Evolutionary conservation across 2,888 invertebrate species (phyloP).

Genomic region (Halictus quadricinctus): DNA sequence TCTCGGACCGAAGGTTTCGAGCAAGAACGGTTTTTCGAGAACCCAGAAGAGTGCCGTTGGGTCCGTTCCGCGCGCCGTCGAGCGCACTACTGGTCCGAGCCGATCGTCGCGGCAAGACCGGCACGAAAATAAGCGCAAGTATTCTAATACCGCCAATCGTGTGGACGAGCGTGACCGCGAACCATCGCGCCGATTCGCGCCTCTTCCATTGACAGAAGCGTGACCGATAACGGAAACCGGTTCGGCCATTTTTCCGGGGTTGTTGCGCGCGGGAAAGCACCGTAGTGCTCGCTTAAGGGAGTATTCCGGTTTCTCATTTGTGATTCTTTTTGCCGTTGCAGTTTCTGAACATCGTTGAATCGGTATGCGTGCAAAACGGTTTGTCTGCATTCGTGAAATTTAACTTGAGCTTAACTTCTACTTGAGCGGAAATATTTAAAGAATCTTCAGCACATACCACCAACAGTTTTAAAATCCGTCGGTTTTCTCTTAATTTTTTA

Average conservation of each 20-base stretch:
- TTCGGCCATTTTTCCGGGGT: slow-evolving; percentile 15
- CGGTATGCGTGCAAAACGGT: too few species aligned
- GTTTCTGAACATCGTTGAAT: too few species aligned
- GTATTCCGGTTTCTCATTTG: neutral
- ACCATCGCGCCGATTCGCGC: slow-evolving; percentile 29
- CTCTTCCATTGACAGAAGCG: slow-evolving; percentile 33
- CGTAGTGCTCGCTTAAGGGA: neutral
- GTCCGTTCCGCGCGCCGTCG: slow-evolving; percentile 74
- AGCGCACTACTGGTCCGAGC: slow-evolving; percentile 69
- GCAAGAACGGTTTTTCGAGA: slow-evolving; percentile 5
- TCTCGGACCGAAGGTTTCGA: neutral
- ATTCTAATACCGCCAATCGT: slow-evolving; percentile 69
- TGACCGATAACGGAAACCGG: slow-evolving; percentile 31
- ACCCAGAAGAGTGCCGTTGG: slow-evolving; percentile 38
- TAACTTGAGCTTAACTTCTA: too few species aligned
- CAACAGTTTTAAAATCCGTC: too few species aligned
- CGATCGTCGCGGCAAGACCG: slow-evolving; percentile 65
- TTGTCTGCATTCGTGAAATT: too few species aligned
- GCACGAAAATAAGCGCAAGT: slow-evolving; percentile 62
- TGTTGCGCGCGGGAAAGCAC: neutral
- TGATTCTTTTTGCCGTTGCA: neutral
- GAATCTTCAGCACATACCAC: too few species aligned
- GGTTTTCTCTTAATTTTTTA: too few species aligned
- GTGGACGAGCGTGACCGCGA: slow-evolving; percentile 50
- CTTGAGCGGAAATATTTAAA: too few species aligned